A percentile compares a stretch with the other conserved stretches of the same genome.
These are phyloP conservation scores for Hydrozoanthus tunicans DNA, from an alignment of 64 coral and sea anemone genomes.

Conservation along the genomic window DNA sequence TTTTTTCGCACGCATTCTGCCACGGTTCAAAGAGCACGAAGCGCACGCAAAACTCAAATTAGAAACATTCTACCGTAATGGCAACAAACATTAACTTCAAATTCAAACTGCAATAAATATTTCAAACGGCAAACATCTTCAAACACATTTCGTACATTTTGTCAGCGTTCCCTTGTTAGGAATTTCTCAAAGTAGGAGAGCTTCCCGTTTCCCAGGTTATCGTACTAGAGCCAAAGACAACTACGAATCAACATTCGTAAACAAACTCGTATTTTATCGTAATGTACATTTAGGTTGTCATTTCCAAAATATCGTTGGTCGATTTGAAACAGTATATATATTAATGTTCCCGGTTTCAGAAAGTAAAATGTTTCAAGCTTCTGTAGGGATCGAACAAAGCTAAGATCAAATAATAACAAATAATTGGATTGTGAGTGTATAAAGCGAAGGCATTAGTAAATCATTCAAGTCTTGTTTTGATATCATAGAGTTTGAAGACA, in stretches of 20 bases:
- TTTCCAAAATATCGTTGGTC: neutral
- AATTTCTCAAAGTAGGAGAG: no score
- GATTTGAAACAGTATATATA: neutral
- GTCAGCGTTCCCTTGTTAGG: no score
- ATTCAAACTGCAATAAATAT: neutral
- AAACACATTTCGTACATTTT: neutral
- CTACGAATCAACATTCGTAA: neutral
- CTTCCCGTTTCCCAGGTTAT: neutral
- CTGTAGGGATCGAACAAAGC: neutral
- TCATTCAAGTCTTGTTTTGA: conserved; percentile 47
- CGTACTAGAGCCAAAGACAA: neutral
- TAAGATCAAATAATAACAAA: conserved; percentile 2
- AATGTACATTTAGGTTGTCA: neutral
- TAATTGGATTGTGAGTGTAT: conserved; percentile 17
- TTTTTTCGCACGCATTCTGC: neutral
- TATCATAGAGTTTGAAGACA: conserved; percentile 44
- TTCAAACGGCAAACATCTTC: neutral
- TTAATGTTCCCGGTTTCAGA: neutral
- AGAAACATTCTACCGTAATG: neutral
- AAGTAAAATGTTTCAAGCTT: neutral
- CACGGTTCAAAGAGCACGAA: neutral
- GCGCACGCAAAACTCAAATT: neutral
- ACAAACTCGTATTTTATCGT: conserved; percentile 5
- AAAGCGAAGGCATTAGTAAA: conserved; percentile 22
- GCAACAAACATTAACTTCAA: neutral